Percentiles rank a stretch among this genome's conserved stretches.
Evolutionary conservation across 1,140 invertebrate species (phyloP).

Genomic region (Drosophila mojavensis): DNA sequence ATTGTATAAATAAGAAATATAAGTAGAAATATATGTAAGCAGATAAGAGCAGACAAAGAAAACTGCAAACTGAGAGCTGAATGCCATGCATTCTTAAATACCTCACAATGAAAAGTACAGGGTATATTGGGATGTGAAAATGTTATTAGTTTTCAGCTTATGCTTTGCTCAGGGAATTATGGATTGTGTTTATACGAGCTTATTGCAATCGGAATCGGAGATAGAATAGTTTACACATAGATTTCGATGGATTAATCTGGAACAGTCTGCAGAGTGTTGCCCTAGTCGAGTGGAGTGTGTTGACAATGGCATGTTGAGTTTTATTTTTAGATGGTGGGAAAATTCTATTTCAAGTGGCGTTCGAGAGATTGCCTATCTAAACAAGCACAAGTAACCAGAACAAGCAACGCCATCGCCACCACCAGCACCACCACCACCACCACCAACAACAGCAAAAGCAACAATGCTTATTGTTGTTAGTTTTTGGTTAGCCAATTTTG

Average conservation of each 20-base stretch:
- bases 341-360: constrained; percentile 76
- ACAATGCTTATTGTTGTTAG: constrained; percentile 71
- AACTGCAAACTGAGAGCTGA: constrained; percentile 21
- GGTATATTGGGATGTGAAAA: constrained; percentile 14
- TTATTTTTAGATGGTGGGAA: constrained; percentile 80
- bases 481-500: constrained; percentile 73
- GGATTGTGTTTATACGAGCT: not conserved
- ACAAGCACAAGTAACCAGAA: constrained; percentile 65
- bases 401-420: constrained; percentile 37
- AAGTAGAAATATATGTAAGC: constrained; percentile 49
- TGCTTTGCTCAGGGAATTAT: not conserved
- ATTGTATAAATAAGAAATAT: constrained; percentile 41
- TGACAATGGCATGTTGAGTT: constrained; percentile 39
- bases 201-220: not conserved
- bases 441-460: constrained; percentile 23
- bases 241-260: not conserved
- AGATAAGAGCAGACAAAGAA: constrained; percentile 42
- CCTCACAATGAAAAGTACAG: constrained; percentile 19
- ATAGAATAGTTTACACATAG: not conserved
- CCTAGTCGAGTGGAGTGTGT: constrained; percentile 21
- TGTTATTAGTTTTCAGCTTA: not conserved
- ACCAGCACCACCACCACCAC: constrained; percentile 1
- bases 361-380: constrained; percentile 74
- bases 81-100: constrained; percentile 36
- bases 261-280: constrained; percentile 14